These are phyloP conservation scores for Nysson spinosus DNA, from an alignment of 2,888 invertebrate species.

Conservation along the genomic window DNA sequence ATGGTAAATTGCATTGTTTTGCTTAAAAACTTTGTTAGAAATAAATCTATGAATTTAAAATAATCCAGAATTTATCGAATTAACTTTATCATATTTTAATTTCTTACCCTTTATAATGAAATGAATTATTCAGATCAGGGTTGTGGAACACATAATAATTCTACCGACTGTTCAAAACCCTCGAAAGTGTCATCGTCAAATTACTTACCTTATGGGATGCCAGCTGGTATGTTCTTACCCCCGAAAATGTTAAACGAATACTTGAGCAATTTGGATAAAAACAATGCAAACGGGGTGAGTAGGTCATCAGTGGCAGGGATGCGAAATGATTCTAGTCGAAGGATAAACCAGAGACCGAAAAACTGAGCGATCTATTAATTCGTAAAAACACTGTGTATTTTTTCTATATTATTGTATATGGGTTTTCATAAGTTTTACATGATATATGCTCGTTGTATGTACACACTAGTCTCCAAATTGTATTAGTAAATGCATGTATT, in stretches of 20 bases:
- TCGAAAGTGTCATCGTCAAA: slow-evolving; percentile 39
- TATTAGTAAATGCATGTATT: slow-evolving; percentile 6
- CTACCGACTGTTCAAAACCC: slow-evolving; percentile 38
- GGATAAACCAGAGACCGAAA: slow-evolving; percentile 22
- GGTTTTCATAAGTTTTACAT: background rate
- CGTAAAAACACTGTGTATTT: too few species aligned
- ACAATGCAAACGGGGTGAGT: slow-evolving; percentile 67
- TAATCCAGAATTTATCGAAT: background rate
- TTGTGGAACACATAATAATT: slow-evolving; percentile 23
- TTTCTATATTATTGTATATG: background rate
- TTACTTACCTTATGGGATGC: slow-evolving; percentile 40
- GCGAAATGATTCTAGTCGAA: slow-evolving; percentile 21
- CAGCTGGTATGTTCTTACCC: slow-evolving; percentile 60
- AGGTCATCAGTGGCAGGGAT: slow-evolving; percentile 37
- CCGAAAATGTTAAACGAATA: slow-evolving; percentile 70
- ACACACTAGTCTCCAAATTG: slow-evolving; percentile 2
- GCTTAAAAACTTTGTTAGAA: too few species aligned
- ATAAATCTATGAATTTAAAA: too few species aligned
- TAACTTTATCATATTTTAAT: too few species aligned
- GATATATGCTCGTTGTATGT: slow-evolving; percentile 13
- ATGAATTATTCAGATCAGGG: slow-evolving; percentile 38
- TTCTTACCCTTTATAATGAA: background rate
- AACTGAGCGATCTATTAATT: slow-evolving; percentile 6
- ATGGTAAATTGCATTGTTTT: too few species aligned
- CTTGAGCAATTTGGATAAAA: slow-evolving; percentile 64